Base-by-base conservation (phyloP, 2,888 invertebrate species). In the Athrips mouffetella region DNA sequence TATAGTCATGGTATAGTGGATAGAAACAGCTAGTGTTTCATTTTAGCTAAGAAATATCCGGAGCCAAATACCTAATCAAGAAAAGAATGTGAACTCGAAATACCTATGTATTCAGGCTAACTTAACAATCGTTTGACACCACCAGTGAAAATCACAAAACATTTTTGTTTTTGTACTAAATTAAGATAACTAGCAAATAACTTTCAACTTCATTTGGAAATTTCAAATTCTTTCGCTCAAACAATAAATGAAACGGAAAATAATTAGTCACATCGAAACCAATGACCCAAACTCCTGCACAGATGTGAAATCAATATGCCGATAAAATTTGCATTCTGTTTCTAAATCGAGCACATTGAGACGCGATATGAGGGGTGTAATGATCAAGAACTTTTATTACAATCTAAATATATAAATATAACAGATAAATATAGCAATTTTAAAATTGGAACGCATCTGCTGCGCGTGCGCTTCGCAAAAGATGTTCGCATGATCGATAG, bases 401-500 rank as follows among this genome's bases (percentile, higher is more conserved):
- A 45, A 45, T 33, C 11, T 7, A 10, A 5, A 1, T 47, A 45
- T 33, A 11, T 7, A 10, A 5, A 1, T 21, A 21, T 29, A 49
- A 40, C 44, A 54, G 49, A 58, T 54, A 51, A 53, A 45, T 51
- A 52, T 57, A 48, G 56, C 57, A 47, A 51, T 51, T 45, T 49
- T 21, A n/a, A 49, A 50, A 52, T 35, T 29, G 29, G 23, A 45
- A 45, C 33, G 48, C 51, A 51, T 51, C 51, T 48, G 51, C 45
- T 31, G 33, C 33, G 52, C 52, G 62, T 58, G 77, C 83, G 83
- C 73, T 62, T 63, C 69, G 67, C 55, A 66, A 84, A 82, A 80
- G 82, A 82, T 81, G 78, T 73, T 71, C 52, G 65, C 70, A 67
- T 77, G 80, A 80, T 79, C 54, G 70, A 78, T 78, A 61, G 59